Conservation (phyloP, 2,113 vertebrate genomes). For the Nannospalax galili region DNA sequence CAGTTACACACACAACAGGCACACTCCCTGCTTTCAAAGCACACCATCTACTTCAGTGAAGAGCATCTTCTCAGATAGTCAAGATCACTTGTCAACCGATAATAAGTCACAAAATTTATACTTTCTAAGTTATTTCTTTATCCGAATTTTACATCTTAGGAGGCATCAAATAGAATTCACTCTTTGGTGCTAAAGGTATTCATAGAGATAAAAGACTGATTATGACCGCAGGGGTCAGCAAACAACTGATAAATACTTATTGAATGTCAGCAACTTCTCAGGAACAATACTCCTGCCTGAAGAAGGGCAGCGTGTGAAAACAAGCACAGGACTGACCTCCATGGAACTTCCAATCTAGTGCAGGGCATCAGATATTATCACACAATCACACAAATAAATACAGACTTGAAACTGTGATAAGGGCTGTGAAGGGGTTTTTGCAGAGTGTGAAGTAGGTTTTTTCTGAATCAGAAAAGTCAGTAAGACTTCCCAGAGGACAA, state of each 20-base stretch:
- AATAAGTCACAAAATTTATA: not conserved
- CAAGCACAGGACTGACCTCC: not conserved
- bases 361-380: not conserved
- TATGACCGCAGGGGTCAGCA: not conserved
- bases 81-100: not conserved
- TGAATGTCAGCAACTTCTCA: not conserved
- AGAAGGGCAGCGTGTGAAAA: not conserved
- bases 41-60: not conserved
- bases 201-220: not conserved
- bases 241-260: not conserved
- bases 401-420: not conserved
- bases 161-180: not conserved
- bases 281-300: not conserved
- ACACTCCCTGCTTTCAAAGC: not conserved
- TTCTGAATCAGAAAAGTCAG: not conserved
- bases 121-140: not conserved
- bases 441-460: not conserved
- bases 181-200: not conserved
- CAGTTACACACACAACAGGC: not conserved
- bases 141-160: not conserved
- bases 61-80: not conserved
- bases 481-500: not conserved
- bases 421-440: not conserved
- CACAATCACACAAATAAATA: not conserved
- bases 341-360: accelerated